Evolutionary conservation across 1,140 invertebrate species (phyloP).

Genomic region (Acromyrmex charruanus): DNA sequence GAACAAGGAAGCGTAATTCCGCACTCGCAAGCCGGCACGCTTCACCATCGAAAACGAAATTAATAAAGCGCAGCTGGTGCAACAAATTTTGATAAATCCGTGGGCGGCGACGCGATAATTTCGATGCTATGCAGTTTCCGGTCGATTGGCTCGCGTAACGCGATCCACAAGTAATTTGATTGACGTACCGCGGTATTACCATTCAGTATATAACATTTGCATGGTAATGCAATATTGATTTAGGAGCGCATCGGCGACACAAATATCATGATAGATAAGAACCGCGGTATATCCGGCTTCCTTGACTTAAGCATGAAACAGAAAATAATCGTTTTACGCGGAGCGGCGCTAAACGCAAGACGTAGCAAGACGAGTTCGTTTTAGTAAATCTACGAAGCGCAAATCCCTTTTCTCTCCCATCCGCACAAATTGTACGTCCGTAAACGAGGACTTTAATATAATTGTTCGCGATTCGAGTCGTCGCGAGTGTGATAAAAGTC

Average conservation of each 20-base stretch:
- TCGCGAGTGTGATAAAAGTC: slow-evolving; percentile 59
- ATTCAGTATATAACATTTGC: slow-evolving; percentile 53
- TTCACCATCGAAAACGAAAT: slow-evolving; percentile 49
- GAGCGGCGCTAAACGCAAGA: background rate
- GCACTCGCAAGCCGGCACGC: slow-evolving; percentile 21
- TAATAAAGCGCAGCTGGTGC: slow-evolving; percentile 61
- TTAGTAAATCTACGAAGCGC: slow-evolving; percentile 35
- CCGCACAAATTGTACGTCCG: slow-evolving; percentile 28
- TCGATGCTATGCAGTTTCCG: slow-evolving; percentile 13
- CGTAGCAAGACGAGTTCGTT: background rate
- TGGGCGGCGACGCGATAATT: slow-evolving; percentile 51
- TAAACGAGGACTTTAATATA: slow-evolving; percentile 40
- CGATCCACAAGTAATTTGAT: slow-evolving; percentile 70
- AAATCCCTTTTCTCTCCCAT: background rate
- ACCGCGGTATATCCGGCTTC: slow-evolving; percentile 36
- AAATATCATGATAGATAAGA: slow-evolving; percentile 67
- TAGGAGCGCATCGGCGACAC: slow-evolving; percentile 47
- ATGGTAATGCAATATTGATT: slow-evolving; percentile 74
- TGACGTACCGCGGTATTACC: slow-evolving; percentile 59
- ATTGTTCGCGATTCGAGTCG: slow-evolving; percentile 55
- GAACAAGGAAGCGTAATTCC: slow-evolving; percentile 54
- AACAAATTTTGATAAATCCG: slow-evolving; percentile 63
- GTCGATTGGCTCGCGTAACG: slow-evolving; percentile 51
- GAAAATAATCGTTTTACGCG: slow-evolving; percentile 66
- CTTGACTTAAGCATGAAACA: slow-evolving; percentile 41